Conservation (phyloP, 1,140 invertebrate genomes). For the Micrasema longulum region DNA sequence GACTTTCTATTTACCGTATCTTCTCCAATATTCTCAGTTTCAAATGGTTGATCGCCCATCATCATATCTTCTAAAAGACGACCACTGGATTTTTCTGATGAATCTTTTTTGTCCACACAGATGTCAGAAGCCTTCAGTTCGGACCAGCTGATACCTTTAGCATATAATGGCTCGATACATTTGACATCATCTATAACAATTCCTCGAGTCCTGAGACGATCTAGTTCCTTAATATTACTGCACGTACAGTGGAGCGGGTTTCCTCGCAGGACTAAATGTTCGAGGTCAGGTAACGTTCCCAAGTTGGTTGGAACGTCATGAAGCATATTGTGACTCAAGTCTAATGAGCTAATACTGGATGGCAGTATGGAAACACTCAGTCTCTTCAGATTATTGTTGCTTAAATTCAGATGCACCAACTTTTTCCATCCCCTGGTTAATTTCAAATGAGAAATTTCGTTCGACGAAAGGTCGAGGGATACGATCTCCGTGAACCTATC, state of each 20-base stretch:
- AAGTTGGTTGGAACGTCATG: conserved; percentile 69
- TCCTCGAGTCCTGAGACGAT: conserved; percentile 65
- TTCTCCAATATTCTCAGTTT: conserved; percentile 60
- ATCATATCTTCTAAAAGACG: conserved; percentile 68
- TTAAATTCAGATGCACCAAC: conserved; percentile 70
- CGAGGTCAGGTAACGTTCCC: conserved; percentile 65
- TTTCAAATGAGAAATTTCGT: conserved; percentile 68
- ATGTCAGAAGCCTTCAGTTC: conserved; percentile 69
- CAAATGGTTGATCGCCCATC: conserved; percentile 70
- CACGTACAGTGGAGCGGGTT: conserved; percentile 73
- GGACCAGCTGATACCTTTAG: conserved; percentile 67
- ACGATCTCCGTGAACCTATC: conserved; percentile 69
- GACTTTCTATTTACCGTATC: conserved; percentile 62
- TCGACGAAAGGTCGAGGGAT: conserved; percentile 70
- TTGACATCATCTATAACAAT: conserved; percentile 69
- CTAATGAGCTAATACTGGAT: conserved; percentile 70
- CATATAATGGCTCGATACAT: conserved; percentile 67
- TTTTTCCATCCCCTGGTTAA: conserved; percentile 69
- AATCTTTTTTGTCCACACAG: conserved; percentile 60
- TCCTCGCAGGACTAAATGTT: conserved; percentile 69
- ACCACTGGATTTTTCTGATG: conserved; percentile 52
- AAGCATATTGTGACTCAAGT: conserved; percentile 72
- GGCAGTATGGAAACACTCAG: conserved; percentile 68
- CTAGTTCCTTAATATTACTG: conserved; percentile 68
- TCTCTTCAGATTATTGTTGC: conserved; percentile 68